Percentiles rank a stretch among this genome's conserved stretches.
These are phyloP conservation scores for Ericerus pela DNA, from an alignment of 1,140 invertebrate species.

Conservation along the genomic window DNA sequence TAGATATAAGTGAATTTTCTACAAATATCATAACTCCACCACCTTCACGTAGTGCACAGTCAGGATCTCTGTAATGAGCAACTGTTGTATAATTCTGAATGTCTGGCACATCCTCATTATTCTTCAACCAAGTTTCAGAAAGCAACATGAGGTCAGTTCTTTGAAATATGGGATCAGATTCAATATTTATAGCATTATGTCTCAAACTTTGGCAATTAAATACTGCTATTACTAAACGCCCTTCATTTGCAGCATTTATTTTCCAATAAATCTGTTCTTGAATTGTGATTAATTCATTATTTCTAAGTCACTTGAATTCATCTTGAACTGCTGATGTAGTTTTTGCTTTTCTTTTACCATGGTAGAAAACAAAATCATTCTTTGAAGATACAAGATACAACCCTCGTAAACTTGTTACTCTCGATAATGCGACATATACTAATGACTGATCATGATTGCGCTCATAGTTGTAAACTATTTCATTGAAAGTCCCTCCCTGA, in stretches of 20 bases:
- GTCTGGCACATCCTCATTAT: too few species aligned
- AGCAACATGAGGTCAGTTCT: constrained; percentile 17
- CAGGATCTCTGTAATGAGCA: too few species aligned
- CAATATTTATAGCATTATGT: constrained; percentile 12
- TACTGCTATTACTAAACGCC: constrained; percentile 15
- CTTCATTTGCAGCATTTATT: constrained; percentile 5
- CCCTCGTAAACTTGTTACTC: constrained; percentile 21
- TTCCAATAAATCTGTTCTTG: constrained; percentile 2
- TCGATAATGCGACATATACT: constrained; percentile 23
- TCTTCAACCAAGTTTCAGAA: constrained; percentile 18
- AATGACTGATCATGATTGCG: constrained; percentile 16
- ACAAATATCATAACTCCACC: too few species aligned
- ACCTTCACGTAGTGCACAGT: too few species aligned
- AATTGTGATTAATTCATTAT: constrained; percentile 8
- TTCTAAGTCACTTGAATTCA: constrained; percentile 13
- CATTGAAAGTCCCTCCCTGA: constrained; percentile 23
- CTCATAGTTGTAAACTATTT: constrained; percentile 24
- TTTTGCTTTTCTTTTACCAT: neutral
- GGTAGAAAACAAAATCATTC: neutral
- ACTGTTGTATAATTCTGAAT: too few species aligned
- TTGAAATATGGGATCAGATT: constrained; percentile 9
- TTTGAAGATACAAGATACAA: constrained; percentile 17
- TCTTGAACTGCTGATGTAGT: neutral
- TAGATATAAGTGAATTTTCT: too few species aligned
- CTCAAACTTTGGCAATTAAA: constrained; percentile 21